Conservation (phyloP, 2,888 invertebrate species). For the Omphaloscelis lunosa region DNA sequence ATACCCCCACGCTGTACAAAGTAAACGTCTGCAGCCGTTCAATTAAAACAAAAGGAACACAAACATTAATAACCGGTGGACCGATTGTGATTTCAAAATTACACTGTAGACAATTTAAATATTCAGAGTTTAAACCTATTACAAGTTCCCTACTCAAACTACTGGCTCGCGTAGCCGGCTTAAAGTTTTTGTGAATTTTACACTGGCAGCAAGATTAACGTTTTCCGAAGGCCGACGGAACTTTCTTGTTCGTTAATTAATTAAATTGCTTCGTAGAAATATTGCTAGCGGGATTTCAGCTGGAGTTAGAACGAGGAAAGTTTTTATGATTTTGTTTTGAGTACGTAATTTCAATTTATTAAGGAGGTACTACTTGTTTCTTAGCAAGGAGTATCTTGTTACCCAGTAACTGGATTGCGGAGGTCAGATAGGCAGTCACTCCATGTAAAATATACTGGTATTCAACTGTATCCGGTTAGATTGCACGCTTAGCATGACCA, state of each 20-base stretch:
- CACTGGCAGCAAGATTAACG: slow-evolving; percentile 80
- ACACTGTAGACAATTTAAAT: slow-evolving; percentile 75
- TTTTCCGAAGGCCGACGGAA: slow-evolving; percentile 74
- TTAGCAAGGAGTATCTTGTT: not conserved
- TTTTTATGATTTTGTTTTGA: slow-evolving; percentile 42
- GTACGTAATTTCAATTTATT: slow-evolving; percentile 47
- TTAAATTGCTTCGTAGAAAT: slow-evolving; percentile 75
- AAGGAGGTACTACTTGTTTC: not conserved
- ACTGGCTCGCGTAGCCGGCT: slow-evolving; percentile 73
- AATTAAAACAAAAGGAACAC: slow-evolving; percentile 68
- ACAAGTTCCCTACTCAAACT: slow-evolving; percentile 82
- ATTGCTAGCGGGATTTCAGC: slow-evolving; percentile 65
- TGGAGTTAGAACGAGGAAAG: slow-evolving; percentile 54
- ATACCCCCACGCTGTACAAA: slow-evolving; percentile 51
- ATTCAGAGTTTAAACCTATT: slow-evolving; percentile 85
- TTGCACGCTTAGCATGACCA: no score
- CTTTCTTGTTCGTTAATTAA: slow-evolving; percentile 81
- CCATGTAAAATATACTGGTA: not conserved
- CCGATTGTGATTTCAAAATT: slow-evolving; percentile 69
- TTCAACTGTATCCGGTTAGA: not conserved
- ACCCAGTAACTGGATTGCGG: not conserved
- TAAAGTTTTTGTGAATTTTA: slow-evolving; percentile 88
- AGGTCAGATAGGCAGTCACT: not conserved
- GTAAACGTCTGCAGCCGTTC: slow-evolving; percentile 62
- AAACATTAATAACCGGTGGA: slow-evolving; percentile 65